These are phyloP conservation scores for Struthio camelus DNA, from an alignment of 2,113 vertebrate species.

Conservation along the genomic window DNA sequence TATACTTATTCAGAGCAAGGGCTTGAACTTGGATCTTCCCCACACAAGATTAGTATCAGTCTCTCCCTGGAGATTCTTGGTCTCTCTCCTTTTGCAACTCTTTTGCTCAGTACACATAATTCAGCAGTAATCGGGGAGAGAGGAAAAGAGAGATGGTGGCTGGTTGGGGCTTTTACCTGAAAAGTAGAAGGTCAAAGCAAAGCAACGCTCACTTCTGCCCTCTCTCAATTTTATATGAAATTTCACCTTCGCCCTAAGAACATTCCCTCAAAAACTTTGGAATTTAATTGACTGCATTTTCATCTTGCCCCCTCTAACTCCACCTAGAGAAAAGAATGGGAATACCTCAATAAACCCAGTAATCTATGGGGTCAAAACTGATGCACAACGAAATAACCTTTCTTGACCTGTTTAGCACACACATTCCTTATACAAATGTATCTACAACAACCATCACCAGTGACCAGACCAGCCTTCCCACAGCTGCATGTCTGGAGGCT, in stretches of 20 bases:
- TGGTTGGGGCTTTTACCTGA: not conserved
- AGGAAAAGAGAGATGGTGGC: not conserved
- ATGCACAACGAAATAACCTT: not conserved
- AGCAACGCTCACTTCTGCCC: not conserved
- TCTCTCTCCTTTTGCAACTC: not conserved
- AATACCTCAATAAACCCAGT: not conserved
- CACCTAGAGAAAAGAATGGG: not conserved
- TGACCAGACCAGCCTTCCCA: not conserved
- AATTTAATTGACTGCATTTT: not conserved
- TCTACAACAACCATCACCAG: not conserved
- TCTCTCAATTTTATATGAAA: not conserved
- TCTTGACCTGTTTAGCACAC: accelerated
- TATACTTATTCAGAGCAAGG: constrained; percentile 33
- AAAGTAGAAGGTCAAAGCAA: not conserved
- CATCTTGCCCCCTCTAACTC: not conserved
- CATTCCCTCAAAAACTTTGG: not conserved
- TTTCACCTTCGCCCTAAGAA: not conserved
- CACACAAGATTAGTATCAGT: not conserved
- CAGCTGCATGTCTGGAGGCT: accelerated
- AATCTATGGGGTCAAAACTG: not conserved
- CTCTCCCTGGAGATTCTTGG: not conserved
- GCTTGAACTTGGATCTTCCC: constrained; percentile 43
- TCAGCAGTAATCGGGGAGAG: not conserved
- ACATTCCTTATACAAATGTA: not conserved
- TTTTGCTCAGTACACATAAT: constrained; percentile 3